Evolutionary conservation across 2,888 invertebrate genomes (phyloP), one percentile per base, ranked within the genome.

Genomic region (Stenodema calcarata): DNA sequence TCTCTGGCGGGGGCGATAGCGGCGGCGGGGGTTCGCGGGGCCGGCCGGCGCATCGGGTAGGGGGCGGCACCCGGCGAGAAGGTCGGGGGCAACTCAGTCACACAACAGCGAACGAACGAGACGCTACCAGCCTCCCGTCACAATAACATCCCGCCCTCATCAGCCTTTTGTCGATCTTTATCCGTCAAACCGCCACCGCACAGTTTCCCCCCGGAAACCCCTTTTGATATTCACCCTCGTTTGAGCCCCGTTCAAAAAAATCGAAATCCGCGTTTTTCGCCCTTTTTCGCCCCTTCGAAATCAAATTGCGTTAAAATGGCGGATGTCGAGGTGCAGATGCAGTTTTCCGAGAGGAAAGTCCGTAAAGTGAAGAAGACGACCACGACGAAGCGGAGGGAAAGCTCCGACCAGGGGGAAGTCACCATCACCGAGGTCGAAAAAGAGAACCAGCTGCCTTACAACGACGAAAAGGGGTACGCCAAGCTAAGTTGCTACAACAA

Each of bases 341-440:
- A 95, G 92, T 95, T 94, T 92, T 95, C 96, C 91, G 95, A 94
- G 91, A 94, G 94, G 92, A 95, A 96, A 92, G 94, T 96, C 91
- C 96, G 96, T 92, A 97, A 97, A 93, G 95, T 96, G 93, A 97
- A 97, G 94, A 97, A 97, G 93, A 94, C 95, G 90, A 94, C 95
- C 91, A 90, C 90, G 35, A 90, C 90, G 87, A 95, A 95, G 90
- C 94, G 96, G 92, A 94, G 96, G 91, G 95, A 95, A 92, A 94
- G 94, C 91, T 89, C 89, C 80, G 94, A 94, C 89, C 94, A 94
- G 91, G 94, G 94, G 91, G 94, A 94, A 90, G 92, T 92, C 89
- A 92, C 92, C 81, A 96, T 96, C 92, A 94, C 96, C 91, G 94
- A 95, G 92, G 95, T 96, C 92, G 94, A 94, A 85, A 89, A 90